Evolutionary conservation across 2,797 vertebrate genomes (phyloP).

Genomic region (Poecilia picta): DNA sequence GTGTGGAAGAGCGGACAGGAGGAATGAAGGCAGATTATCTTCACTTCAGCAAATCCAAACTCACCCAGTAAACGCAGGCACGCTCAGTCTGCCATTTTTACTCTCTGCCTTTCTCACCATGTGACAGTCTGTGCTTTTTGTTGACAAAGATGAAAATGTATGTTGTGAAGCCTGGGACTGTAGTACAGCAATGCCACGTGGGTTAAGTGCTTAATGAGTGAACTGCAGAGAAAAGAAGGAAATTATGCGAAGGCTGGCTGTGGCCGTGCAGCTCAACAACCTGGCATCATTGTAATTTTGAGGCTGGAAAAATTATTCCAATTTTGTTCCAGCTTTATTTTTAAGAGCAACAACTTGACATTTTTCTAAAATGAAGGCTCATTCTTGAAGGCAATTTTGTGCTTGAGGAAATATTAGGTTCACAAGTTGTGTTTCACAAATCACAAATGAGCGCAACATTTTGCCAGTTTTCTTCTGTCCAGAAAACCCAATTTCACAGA

Average conservation of each 20-base stretch:
- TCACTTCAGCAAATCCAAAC: conserved; percentile 46
- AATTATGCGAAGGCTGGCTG: background rate
- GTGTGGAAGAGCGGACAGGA: conserved; percentile 37
- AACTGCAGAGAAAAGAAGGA: background rate
- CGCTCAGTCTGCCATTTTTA: background rate
- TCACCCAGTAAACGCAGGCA: conserved; percentile 23
- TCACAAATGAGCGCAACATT: no score
- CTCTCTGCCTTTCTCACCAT: background rate
- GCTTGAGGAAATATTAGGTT: no score
- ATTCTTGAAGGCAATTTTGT: background rate
- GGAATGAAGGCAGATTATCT: conserved; percentile 56
- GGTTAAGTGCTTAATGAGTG: background rate
- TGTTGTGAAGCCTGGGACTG: background rate
- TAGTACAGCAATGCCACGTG: background rate
- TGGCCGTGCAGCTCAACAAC: background rate
- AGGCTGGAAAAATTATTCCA: background rate
- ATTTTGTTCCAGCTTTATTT: background rate
- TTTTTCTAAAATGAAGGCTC: background rate
- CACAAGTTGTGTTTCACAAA: no score
- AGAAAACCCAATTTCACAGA: no score
- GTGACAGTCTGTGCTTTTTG: background rate
- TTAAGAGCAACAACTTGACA: background rate
- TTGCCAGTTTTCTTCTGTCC: no score
- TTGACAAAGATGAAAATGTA: conserved; percentile 7
- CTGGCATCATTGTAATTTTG: background rate